A percentile compares a stretch with the other conserved stretches of the same genome.
These are phyloP conservation scores for Pemphigus obesinymphae DNA, from an alignment of 1,140 invertebrate genomes.

Conservation along the genomic window DNA sequence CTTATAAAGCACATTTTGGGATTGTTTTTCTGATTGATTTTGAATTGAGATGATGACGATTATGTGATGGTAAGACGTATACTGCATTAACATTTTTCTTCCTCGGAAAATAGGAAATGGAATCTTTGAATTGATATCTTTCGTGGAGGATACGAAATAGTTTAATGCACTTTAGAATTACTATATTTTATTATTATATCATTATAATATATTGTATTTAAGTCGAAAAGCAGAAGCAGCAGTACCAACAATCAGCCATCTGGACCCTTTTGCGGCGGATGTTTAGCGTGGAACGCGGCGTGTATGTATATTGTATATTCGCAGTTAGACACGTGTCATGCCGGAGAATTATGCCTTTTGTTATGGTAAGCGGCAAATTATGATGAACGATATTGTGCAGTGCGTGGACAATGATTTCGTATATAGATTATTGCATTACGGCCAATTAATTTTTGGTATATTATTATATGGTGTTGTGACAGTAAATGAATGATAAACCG, in stretches of 20 bases:
- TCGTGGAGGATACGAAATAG: too few species aligned
- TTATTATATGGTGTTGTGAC: slow-evolving; percentile 1
- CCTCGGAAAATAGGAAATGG: too few species aligned
- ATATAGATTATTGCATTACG: slow-evolving; percentile 30
- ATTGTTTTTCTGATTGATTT: too few species aligned
- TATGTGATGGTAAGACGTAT: too few species aligned
- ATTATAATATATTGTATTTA: neutral
- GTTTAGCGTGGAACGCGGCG: neutral
- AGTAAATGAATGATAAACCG: slow-evolving; percentile 19
- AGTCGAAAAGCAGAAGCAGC: neutral
- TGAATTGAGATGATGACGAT: too few species aligned
- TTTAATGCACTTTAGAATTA: too few species aligned
- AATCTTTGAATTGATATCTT: too few species aligned
- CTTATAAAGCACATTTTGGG: too few species aligned
- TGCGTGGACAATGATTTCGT: slow-evolving; percentile 25
- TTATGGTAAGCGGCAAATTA: slow-evolving; percentile 35
- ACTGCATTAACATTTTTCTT: too few species aligned
- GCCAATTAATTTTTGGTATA: slow-evolving; percentile 23
- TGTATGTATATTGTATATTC: neutral
- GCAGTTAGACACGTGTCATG: slow-evolving; percentile 32
- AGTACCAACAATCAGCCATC: neutral
- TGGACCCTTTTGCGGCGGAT: slow-evolving; percentile 17
- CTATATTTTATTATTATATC: too few species aligned
- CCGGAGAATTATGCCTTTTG: slow-evolving; percentile 23
- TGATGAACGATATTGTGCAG: slow-evolving; percentile 22